Conservation (phyloP, 2,113 vertebrate species). For the Apteryx owenii region DNA sequence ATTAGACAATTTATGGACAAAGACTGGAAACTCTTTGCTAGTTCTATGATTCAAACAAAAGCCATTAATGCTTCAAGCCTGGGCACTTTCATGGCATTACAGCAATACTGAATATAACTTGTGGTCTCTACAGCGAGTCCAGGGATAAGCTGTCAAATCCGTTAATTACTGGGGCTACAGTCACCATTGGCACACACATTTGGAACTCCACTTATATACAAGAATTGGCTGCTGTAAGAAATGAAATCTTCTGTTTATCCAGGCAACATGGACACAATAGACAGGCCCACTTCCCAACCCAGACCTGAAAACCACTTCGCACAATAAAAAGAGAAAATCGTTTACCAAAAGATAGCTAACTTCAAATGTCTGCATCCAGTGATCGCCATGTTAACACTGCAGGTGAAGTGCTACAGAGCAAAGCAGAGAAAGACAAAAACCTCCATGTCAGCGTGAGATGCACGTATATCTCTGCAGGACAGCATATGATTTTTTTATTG, state of each 20-base stretch:
- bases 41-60: neutral
- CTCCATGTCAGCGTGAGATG: neutral
- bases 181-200: neutral
- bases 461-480: no score
- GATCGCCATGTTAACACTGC: neutral
- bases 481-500: neutral
- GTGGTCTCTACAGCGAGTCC: neutral
- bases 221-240: neutral
- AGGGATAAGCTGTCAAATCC: neutral
- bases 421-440: neutral
- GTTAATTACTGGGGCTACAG: neutral
- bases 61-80: neutral
- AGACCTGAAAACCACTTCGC: neutral
- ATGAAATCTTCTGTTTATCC: neutral
- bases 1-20: neutral
- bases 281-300: neutral
- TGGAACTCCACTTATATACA: neutral
- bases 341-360: no score
- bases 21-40: neutral
- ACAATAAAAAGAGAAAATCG: neutral
- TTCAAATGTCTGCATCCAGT: neutral
- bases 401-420: neutral
- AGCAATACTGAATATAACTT: neutral
- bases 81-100: neutral
- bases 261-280: no score